Percentiles rank a stretch among this genome's conserved stretches.
Conservation (phyloP, 2,888 invertebrate species). For the Philereme transversata region DNA sequence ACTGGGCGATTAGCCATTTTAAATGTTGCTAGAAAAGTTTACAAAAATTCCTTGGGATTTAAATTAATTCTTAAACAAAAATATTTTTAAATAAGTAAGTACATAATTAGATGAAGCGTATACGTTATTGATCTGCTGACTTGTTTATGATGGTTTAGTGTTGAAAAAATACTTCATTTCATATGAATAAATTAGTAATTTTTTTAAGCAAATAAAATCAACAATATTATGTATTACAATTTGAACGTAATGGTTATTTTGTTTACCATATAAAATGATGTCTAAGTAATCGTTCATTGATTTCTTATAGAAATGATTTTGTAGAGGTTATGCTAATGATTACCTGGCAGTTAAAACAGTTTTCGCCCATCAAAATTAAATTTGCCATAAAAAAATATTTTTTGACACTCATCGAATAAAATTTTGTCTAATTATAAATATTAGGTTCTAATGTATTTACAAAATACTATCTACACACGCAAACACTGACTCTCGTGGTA, state of each 20-base stretch:
- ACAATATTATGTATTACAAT: too few relatives aligned
- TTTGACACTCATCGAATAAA: constrained; percentile 20
- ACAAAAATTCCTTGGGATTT: constrained; percentile 30
- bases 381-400: constrained; percentile 9
- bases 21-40: constrained; percentile 48
- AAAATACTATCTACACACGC: constrained; percentile 79
- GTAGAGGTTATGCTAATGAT: too few relatives aligned
- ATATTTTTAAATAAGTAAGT: constrained; percentile 29
- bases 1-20: constrained; percentile 46
- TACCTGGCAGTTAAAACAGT: too few relatives aligned
- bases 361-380: neutral
- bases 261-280: too few relatives aligned
- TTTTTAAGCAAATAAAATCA: too few relatives aligned
- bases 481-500: constrained; percentile 71
- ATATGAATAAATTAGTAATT: neutral
- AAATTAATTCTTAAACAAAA: constrained; percentile 24
- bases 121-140: neutral
- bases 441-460: constrained; percentile 55
- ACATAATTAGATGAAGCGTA: constrained; percentile 20
- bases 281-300: too few relatives aligned
- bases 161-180: neutral
- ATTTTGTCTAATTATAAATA: constrained; percentile 34
- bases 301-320: too few relatives aligned
- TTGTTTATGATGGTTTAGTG: constrained; percentile 5
- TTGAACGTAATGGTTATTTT: too few relatives aligned